These are phyloP conservation scores for Sylvia atricapilla DNA, from an alignment of 2,113 vertebrate species.

Conservation along the genomic window DNA sequence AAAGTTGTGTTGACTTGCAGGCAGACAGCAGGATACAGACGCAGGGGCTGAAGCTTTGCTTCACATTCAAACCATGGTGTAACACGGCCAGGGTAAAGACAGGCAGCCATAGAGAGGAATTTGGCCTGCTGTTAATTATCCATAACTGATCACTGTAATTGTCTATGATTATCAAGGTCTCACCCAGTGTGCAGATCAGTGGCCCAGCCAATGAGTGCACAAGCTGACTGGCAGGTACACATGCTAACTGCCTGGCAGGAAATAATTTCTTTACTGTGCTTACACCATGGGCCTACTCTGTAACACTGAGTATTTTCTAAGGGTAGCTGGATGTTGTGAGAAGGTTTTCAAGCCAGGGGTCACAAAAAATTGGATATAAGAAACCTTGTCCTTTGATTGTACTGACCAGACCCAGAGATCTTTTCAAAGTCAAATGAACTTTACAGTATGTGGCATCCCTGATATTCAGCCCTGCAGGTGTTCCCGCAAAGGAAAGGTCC, in stretches of 20 bases:
- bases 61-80: neutral
- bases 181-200: neutral
- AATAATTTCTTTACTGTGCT: neutral
- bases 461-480: neutral
- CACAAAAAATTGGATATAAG: neutral
- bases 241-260: neutral
- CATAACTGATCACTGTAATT: neutral
- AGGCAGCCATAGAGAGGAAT: neutral
- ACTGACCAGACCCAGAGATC: neutral
- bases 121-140: constrained; percentile 9
- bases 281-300: neutral
- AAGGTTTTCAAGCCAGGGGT: neutral
- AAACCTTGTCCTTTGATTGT: neutral
- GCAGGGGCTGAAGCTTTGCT: neutral
- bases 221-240: neutral
- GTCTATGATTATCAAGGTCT: neutral
- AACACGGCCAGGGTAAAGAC: neutral
- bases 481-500: neutral
- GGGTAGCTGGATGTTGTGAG: neutral
- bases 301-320: neutral
- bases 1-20: neutral
- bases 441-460: neutral
- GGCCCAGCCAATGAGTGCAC: neutral
- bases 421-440: neutral
- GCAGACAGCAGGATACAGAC: neutral